Evolutionary conservation across 2,888 invertebrate genomes (phyloP), one percentile per base, ranked within the genome.

Genomic region (Macaria notata): DNA sequence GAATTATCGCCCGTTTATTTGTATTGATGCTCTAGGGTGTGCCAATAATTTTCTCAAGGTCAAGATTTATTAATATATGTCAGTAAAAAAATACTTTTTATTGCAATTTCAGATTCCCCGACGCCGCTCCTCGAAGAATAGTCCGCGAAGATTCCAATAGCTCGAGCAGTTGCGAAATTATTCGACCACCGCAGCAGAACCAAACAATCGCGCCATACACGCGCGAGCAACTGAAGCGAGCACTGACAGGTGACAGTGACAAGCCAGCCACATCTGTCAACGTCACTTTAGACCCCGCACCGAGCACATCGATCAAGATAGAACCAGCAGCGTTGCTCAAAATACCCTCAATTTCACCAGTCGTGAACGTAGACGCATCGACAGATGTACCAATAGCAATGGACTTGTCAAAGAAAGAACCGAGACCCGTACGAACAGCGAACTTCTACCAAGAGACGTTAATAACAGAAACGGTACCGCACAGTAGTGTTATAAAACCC

Each of bases 381-480:
- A 48, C 65, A 29, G 84, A 83, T 42, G 69, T 71, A 4, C 86
- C 84, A 41, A 86, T 88, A 4, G 86, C 84, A 41, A 86, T 88
- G 67, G 89, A 90, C 61, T 69, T 90, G 46, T 75, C 86, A 0
- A 84, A 79, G 55, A 85, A 84, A 62, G 79, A 78, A 1, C 65
- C 70, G 0, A 77, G 73, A 64, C 79, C 81, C 4, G 70, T 77
- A 0, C 65, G 85, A 50, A 81, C 80, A 4, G 86, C 88, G 0
- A 90, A 90, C 59, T 91, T 91, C 68, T 91, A 91, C 73, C 87
- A 89, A 68, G 91, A 91, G 64, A 90, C 90, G 0, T 69, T 88
- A 31, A 46, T 59, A 0, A 41, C 74, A 0, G 87, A 87, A 0
- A 86, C 84, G 3, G 68, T 75, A 0, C 79, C 73, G 41, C 84